Evolutionary conservation across 1,140 invertebrate genomes (phyloP).

Genomic region (Apis cerana): DNA sequence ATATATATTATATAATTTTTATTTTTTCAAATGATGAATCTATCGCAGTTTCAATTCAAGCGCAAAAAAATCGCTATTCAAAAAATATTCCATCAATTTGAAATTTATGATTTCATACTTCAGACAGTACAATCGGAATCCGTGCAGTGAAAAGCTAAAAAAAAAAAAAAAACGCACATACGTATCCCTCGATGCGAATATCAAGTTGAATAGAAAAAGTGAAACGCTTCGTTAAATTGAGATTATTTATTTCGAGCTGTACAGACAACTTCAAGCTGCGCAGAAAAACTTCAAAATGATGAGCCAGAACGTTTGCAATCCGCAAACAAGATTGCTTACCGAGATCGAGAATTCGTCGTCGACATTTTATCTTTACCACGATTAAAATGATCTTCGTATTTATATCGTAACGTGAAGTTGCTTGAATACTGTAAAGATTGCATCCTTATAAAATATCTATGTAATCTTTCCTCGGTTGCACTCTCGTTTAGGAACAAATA

Average conservation of each 20-base stretch:
- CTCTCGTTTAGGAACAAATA: constrained; percentile 43
- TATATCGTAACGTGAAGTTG: constrained; percentile 38
- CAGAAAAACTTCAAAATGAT: constrained; percentile 15
- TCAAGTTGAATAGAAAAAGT: not conserved
- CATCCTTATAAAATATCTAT: constrained; percentile 35
- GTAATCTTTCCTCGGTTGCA: constrained; percentile 48
- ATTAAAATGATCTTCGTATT: constrained; percentile 55
- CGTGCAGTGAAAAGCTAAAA: not conserved
- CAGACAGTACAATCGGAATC: not conserved
- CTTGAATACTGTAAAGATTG: constrained; percentile 46
- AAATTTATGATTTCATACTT: not conserved
- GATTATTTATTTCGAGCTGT: constrained; percentile 63
- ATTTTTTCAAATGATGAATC: no score
- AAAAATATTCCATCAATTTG: not conserved
- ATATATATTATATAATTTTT: no score
- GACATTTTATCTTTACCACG: constrained; percentile 34
- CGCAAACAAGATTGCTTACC: constrained; percentile 41
- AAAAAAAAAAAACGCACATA: not conserved
- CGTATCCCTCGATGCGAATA: not conserved
- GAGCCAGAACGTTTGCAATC: constrained; percentile 36
- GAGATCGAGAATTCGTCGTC: constrained; percentile 8
- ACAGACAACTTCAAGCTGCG: constrained; percentile 18
- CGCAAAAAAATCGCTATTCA: not conserved
- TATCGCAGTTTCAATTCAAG: not conserved
- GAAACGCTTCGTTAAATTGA: constrained; percentile 55